Base-by-base conservation (phyloP, 2,888 invertebrate species). In the Hydrotaea diabolus region DNA sequence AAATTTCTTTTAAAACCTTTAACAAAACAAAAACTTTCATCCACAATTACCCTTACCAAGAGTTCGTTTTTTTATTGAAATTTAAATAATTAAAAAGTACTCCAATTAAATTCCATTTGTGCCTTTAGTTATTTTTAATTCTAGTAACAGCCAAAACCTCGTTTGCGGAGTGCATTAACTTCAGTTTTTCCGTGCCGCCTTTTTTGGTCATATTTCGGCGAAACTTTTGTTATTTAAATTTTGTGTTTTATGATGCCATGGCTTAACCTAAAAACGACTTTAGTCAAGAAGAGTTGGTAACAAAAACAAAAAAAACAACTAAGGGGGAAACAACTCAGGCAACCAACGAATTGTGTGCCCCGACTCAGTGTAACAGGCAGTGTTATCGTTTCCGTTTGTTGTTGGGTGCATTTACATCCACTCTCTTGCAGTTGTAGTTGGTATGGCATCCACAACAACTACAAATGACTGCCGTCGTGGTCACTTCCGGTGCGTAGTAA, bases 401-500 rank as follows among this genome's bases (percentile, higher is more conserved):
- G 53, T 53, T 55, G 36, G 49, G 13, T 19, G 26, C 55, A 39
- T 55, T 73, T 55, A 55, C 53, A 31, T 72, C 11, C 19, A 55
- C 23, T 43, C 36, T 23, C 72, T 77, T 80, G 75, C 77, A 79
- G 17, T 77, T 77, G 73, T 80, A 76, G 83, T 66, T 77, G 71
- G 46, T 17, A 46, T 49, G 78, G 73, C 78, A 74, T 77, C 85
- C 82, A 78, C 78, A 74, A 72, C 79, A 80, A 76, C 80, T 79
- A 82, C 84, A 85, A 85, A 85, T 85, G 84, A 85, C 79, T 85
- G 79, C 73, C 82, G 84, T 85, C 84, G 84, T 82, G 84, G 84
- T 85, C 84, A 85, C 84, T 82, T 85, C 84, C 84, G 84, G 84
- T 85, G 83, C 83, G 83, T 84, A 84, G 80, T 72, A 78, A 71